Evolutionary conservation across 2,888 invertebrate genomes (phyloP), one percentile per base, ranked within the genome.

Genomic region (Eueremaeus valkanovi): DNA sequence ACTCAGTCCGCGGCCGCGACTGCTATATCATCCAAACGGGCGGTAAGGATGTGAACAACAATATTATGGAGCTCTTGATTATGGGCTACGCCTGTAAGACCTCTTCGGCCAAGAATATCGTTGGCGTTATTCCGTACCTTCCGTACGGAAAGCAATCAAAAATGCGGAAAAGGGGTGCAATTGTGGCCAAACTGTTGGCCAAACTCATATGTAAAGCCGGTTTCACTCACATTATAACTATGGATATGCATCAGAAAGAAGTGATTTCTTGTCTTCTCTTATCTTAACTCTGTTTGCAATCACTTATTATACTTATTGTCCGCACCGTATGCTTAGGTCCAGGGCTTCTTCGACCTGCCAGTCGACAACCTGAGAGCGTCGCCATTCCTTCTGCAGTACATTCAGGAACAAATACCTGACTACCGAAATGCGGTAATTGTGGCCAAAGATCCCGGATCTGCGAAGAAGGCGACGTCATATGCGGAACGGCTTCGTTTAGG

Each of bases 31-130:
- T 99, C 80, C 98, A 99, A 85, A 97, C 98, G 49, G 98, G 77
- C 9, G 77, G 73, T 45, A 97, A 97, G 84, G 96, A 98, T 88
- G 95, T 97, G 13, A 99, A 99, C 85, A 98, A 99, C 84, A 95
- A 96, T 82, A 95, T 99, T 79, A 99, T 99, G 98, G 98, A 99
- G 84, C 86, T 99, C 80, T 86, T 99, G 80, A 97, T 99, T 78
- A 93, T 99, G 92, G 96, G 98, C 5, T 99, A 99, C 83, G 98
- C 98, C 55, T 98, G 98, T 84, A 96, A 95, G 85, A 99, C 98
- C 3, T 97, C 98, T 6, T 95, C 95, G 49, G 96, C 98, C 0
- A 90, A 92, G 78, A 95, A 93, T 76, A 93, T 99, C 82, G 95
- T 98, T 33, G 98, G 96, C 11, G 96, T 76, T 27, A 93, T 99